Conservation (phyloP, 2,113 vertebrate species). For the Cochlearius cochlearius region DNA sequence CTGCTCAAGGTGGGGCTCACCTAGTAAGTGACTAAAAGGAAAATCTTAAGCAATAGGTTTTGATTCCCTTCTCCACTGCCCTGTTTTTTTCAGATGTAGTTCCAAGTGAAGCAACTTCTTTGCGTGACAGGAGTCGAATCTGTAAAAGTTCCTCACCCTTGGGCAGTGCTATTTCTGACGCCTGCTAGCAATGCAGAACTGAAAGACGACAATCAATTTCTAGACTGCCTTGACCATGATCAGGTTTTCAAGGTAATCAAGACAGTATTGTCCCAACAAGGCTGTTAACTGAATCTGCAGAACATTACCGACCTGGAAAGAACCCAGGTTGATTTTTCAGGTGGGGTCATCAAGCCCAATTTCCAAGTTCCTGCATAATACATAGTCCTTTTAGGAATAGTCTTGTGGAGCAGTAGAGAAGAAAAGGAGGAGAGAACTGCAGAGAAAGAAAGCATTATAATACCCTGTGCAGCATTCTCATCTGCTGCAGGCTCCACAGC, state of each 20-base stretch:
- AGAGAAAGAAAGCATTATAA: neutral
- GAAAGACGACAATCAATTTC: neutral
- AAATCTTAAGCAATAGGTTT: neutral
- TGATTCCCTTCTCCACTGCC: neutral
- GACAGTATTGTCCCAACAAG: neutral
- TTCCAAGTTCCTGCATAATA: neutral
- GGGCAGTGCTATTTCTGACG: neutral
- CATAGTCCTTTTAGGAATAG: neutral
- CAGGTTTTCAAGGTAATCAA: neutral
- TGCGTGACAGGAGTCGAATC: rapidly evolving
- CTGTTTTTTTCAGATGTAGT: neutral
- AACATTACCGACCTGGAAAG: neutral
- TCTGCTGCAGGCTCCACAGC: neutral
- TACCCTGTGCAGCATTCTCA: neutral
- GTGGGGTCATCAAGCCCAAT: neutral
- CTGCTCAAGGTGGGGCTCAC: neutral
- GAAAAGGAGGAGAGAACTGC: neutral
- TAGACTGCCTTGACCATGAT: neutral
- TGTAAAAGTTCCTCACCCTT: neutral
- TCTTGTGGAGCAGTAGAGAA: neutral
- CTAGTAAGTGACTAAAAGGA: neutral
- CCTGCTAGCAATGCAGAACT: neutral
- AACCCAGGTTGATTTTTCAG: neutral
- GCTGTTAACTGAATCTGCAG: neutral
- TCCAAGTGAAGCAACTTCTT: neutral